These are phyloP conservation scores for Nipponacmea schrenckii DNA, from an alignment of 2,888 invertebrate species.

Conservation along the genomic window DNA sequence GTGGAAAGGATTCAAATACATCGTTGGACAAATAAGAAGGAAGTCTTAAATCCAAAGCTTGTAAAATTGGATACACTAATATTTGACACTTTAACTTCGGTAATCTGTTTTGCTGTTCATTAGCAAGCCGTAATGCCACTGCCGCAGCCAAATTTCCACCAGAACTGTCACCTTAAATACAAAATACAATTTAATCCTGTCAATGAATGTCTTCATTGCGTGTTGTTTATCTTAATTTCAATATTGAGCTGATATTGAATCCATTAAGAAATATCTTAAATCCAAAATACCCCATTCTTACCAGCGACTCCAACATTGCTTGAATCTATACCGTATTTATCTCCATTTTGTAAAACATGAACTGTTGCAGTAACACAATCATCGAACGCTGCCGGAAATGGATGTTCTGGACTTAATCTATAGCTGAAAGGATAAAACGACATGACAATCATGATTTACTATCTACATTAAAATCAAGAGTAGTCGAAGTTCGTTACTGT, in stretches of 20 bases:
- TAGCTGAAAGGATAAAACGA: constrained; percentile 45
- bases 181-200: not conserved
- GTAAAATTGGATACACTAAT: constrained; percentile 60
- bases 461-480: too few relatives aligned
- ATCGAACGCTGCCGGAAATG: constrained; percentile 64
- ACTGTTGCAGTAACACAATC: constrained; percentile 64
- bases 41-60: constrained; percentile 58
- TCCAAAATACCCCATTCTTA: constrained; percentile 22
- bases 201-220: too few relatives aligned
- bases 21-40: constrained; percentile 35
- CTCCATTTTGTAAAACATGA: constrained; percentile 54
- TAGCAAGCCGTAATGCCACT: constrained; percentile 34
- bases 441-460: too few relatives aligned
- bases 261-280: too few relatives aligned
- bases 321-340: constrained; percentile 42
- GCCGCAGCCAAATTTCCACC: constrained; percentile 52
- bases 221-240: too few relatives aligned
- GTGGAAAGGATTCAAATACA: constrained; percentile 14
- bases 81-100: constrained; percentile 31
- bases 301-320: constrained; percentile 48
- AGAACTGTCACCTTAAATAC: constrained; percentile 44
- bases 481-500: too few relatives aligned
- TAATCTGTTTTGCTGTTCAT: constrained; percentile 28
- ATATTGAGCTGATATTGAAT: too few relatives aligned
- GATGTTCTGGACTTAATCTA: constrained; percentile 66